These are phyloP conservation scores for Pocillopora meandrina DNA, from an alignment of 92 coral and sea anemone genomes.

Conservation along the genomic window DNA sequence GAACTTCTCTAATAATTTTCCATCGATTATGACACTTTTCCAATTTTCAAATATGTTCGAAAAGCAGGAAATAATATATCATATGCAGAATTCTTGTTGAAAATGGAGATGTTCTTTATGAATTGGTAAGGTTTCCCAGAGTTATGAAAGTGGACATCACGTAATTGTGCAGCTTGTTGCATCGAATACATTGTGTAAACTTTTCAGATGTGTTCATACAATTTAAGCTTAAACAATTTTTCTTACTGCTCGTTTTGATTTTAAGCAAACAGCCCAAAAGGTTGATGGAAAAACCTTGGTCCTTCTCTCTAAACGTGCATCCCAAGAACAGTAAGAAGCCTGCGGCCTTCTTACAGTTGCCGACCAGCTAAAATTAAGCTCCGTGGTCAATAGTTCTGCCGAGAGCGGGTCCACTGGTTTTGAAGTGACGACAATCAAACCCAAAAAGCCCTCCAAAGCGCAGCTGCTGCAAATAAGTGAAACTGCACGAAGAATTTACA, in stretches of 20 bases:
- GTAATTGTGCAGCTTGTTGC: no score
- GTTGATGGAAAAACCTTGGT: constrained; percentile 33
- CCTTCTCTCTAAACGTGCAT: constrained; percentile 14
- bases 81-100: no score
- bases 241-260: not conserved
- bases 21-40: no score
- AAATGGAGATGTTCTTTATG: no score
- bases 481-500: not conserved
- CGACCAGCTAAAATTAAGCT: constrained; percentile 26
- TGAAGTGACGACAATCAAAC: not conserved
- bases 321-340: constrained; percentile 22
- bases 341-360: constrained; percentile 30
- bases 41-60: no score
- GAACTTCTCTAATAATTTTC: no score
- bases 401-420: not conserved
- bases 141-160: no score
- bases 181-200: no score
- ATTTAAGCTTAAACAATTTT: not conserved
- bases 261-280: constrained; percentile 34
- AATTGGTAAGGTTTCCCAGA: no score
- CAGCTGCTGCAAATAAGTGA: constrained; percentile 12
- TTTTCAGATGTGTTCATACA: no score
- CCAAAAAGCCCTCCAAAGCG: constrained; percentile 21
- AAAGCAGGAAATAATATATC: no score
- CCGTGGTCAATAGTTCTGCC: not conserved